Conservation (phyloP, 92 coral and sea anemone genomes). For the Muricea muricata region DNA sequence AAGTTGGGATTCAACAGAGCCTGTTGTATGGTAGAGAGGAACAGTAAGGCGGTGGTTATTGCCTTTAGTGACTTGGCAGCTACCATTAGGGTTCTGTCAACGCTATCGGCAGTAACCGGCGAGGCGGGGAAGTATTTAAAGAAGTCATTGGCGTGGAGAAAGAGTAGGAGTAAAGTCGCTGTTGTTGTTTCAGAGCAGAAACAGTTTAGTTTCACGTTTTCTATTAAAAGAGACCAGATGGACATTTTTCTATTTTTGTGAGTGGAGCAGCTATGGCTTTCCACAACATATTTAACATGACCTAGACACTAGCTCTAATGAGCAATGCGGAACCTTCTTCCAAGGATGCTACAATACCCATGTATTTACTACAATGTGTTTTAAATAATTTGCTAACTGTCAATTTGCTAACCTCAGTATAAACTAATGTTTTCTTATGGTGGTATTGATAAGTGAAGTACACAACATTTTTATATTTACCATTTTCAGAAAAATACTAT, state of each 20-base stretch:
- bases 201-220: background rate
- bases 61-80: background rate
- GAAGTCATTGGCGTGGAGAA: background rate
- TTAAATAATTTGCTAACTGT: too few relatives aligned
- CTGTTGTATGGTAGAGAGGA: background rate
- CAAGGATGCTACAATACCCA: too few relatives aligned
- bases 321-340: too few relatives aligned
- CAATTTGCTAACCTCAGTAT: too few relatives aligned
- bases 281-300: slow-evolving; percentile 21
- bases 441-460: too few relatives aligned
- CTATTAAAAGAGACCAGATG: background rate
- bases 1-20: background rate
- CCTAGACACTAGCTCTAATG: too few relatives aligned
- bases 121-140: background rate
- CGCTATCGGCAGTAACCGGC: background rate
- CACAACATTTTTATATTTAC: too few relatives aligned
- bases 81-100: background rate
- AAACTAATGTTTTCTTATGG: too few relatives aligned
- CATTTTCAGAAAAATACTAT: too few relatives aligned
- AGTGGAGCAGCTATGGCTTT: slow-evolving; percentile 24
- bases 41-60: background rate
- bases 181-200: background rate
- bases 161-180: background rate
- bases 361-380: too few relatives aligned
- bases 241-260: background rate